phyloP scores from a whole-genome alignment of 2,888 invertebrate species.

The Elysia crispata region DNA sequence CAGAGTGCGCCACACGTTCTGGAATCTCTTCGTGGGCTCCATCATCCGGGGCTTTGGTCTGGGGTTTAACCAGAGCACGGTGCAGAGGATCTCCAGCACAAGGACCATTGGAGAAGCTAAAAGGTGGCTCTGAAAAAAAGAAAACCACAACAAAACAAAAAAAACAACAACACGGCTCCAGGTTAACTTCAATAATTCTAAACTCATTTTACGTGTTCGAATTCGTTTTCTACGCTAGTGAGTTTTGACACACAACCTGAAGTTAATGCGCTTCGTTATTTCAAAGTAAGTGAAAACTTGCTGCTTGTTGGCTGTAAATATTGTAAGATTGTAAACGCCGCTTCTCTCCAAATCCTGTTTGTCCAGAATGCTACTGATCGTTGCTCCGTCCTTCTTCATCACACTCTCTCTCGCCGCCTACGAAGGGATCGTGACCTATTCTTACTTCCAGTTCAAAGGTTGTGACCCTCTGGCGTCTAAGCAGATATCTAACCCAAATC shows the following conservation, averaged over 20 bases:
- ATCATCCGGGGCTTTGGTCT: conserved; percentile 60
- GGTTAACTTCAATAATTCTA: background rate
- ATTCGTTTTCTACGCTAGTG: background rate
- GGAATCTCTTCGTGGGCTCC: conserved; percentile 60
- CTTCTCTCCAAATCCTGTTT: too few relatives aligned
- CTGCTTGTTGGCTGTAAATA: too few relatives aligned
- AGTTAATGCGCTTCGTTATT: too few relatives aligned
- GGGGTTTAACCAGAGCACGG: conserved; percentile 62
- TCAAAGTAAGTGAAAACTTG: too few relatives aligned
- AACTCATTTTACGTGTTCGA: background rate
- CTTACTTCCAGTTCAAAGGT: conserved; percentile 58
- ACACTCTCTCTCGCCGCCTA: conserved; percentile 57
- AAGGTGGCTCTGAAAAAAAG: conserved; percentile 51
- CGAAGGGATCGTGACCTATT: conserved; percentile 66
- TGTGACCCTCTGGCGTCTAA: conserved; percentile 66
- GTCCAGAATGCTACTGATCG: conserved; percentile 57
- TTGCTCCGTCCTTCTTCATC: conserved; percentile 58
- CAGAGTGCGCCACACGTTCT: conserved; percentile 62
- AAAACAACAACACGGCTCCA: too few relatives aligned
- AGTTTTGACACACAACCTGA: background rate
- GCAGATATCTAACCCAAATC: conserved; percentile 64
- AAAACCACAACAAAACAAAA: too few relatives aligned
- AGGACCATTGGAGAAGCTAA: conserved; percentile 56
- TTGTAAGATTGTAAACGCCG: too few relatives aligned
- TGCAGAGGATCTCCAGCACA: conserved; percentile 64